Evolutionary conservation across 1,140 invertebrate genomes (phyloP).

Genomic region (Philotrypesis tridentata): DNA sequence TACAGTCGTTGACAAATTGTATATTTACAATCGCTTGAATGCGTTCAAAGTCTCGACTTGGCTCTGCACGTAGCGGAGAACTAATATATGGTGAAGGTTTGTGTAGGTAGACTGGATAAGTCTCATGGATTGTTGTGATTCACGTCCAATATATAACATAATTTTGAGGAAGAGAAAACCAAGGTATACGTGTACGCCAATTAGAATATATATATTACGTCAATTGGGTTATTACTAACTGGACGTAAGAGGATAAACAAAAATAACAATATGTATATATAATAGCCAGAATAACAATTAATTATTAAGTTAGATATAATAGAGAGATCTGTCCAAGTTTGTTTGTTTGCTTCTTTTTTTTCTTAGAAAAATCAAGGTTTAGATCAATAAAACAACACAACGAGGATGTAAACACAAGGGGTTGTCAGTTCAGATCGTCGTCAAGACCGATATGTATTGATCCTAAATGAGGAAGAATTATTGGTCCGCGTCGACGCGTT

Average conservation of each 20-base stretch:
- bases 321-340: conserved; percentile 2
- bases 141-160: conserved; percentile 8
- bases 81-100: neutral
- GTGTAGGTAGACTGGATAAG: neutral
- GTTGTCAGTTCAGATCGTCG: conserved; percentile 32
- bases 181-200: conserved; percentile 14
- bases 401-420: conserved; percentile 4
- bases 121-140: neutral
- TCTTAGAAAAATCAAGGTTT: neutral
- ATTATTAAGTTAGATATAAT: neutral
- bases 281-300: neutral
- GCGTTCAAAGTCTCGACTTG: neutral
- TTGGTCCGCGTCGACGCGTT: conserved; percentile 19
- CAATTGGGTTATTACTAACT: neutral
- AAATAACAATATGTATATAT: neutral
- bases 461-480: conserved; percentile 12
- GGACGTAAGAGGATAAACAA: neutral
- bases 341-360: too few relatives aligned
- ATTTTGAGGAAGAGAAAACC: neutral
- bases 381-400: conserved; percentile 1
- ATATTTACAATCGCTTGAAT: neutral
- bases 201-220: conserved; percentile 5
- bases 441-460: conserved; percentile 30
- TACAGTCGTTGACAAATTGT: neutral
- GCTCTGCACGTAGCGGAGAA: conserved; percentile 20